phyloP scores from a whole-genome alignment of 1,140 invertebrate species.

The Atopsyche davidsoni region DNA sequence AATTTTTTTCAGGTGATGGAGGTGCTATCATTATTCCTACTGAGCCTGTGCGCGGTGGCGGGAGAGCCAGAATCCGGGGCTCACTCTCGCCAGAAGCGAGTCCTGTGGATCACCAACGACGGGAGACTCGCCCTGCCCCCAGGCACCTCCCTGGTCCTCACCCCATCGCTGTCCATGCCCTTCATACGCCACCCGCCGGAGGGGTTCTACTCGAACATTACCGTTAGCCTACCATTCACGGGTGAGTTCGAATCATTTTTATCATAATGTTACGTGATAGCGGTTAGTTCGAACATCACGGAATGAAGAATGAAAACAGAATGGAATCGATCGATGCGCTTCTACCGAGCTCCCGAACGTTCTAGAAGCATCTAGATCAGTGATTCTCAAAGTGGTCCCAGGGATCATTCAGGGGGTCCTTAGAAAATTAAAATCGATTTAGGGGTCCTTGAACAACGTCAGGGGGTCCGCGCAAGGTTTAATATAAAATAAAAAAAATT shows the following conservation, averaged over 20 bases:
- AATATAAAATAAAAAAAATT: too few species aligned
- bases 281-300: too few species aligned
- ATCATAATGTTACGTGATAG: too few species aligned
- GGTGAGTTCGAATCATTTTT: slow-evolving; percentile 62
- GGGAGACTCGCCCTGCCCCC: slow-evolving; percentile 73
- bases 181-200: slow-evolving; percentile 76
- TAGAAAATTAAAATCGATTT: too few species aligned
- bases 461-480: too few species aligned
- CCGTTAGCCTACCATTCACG: slow-evolving; percentile 79
- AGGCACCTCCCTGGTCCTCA: slow-evolving; percentile 70
- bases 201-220: slow-evolving; percentile 78
- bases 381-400: too few species aligned
- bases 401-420: too few species aligned
- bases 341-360: too few species aligned
- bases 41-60: slow-evolving; percentile 7
- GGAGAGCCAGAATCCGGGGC: slow-evolving; percentile 30
- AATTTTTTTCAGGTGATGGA: slow-evolving; percentile 23
- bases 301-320: too few species aligned
- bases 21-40: slow-evolving; percentile 6
- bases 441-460: too few species aligned
- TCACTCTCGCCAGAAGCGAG: slow-evolving; percentile 71
- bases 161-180: slow-evolving; percentile 73
- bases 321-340: too few species aligned
- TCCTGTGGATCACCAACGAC: slow-evolving; percentile 77
- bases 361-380: too few species aligned